Evolutionary conservation across 1,140 invertebrate genomes (phyloP), one percentile per base, ranked within the genome.

Genomic region (Ceratina calcarata): DNA sequence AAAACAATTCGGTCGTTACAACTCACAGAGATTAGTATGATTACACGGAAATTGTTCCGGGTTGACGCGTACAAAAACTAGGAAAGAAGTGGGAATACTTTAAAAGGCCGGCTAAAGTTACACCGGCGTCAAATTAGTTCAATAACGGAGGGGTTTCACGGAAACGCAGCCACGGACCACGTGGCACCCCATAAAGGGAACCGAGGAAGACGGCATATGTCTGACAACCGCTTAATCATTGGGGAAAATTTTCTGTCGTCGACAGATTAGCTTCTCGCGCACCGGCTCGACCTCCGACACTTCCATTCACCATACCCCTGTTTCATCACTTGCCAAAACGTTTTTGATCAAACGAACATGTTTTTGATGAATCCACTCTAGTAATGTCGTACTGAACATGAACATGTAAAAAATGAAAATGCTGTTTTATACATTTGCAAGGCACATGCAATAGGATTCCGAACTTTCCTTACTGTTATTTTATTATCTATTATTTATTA

Each of bases 181-280:
- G 85, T 86, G 82, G 80, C 74, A 13, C 49, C 37, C 32, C 70
- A 58, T 66, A 64, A 86, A 84, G 78, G 80, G 82, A 89, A 86
- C 80, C 86, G 89, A 91, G 89, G 88, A 90, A 85, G 86, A 87
- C 78, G 78, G 82, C 90, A 89, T 81, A 88, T 89, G 91, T 86
- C 76, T 68, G 84, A 87, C 84, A 45, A 86, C 75, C 79, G 84
- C 82, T 90, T 87, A 86, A 92, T 91, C 91, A 89, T 85, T 68
- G 78, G 77, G 83, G 73, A 86, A 90, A 89, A 88, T 90, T 90
- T 88, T 82, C 82, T 84, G 82, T 82, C 87, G 81, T 85, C 87
- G 84, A 80, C 76, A 82, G 83, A 88, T 88, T 87, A 86, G 81
- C 55, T 45, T 55, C 13, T 27, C 73, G 82, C 68, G 78, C 79